phyloP scores from a whole-genome alignment of 2,888 invertebrate genomes.

The Caenorhabditis drosophilae region DNA sequence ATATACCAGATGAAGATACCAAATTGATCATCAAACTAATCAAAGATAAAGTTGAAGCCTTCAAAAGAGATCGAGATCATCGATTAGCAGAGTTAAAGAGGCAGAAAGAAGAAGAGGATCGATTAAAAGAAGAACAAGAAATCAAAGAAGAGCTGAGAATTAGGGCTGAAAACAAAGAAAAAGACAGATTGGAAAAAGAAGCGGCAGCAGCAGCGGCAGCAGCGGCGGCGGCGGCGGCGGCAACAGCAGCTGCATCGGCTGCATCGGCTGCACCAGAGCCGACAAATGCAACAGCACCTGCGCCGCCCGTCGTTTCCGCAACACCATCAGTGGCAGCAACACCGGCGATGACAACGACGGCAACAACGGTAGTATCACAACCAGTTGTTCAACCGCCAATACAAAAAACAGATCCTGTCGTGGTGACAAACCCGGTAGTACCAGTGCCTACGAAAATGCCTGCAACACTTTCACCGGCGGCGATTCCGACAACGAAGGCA shows the following conservation, averaged over 20 bases:
- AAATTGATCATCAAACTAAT: conserved; percentile 88
- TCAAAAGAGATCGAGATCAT: conserved; percentile 66
- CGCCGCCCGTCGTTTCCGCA: not conserved
- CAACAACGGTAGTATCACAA: conserved; percentile 5
- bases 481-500: not conserved
- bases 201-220: conserved; percentile 47
- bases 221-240: conserved; percentile 16
- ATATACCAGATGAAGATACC: conserved; percentile 90
- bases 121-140: conserved; percentile 59
- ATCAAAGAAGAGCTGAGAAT: conserved; percentile 60
- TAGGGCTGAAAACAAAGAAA: conserved; percentile 50
- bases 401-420: not conserved
- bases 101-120: conserved; percentile 62
- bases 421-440: too few relatives aligned
- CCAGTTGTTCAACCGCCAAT: not conserved
- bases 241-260: conserved; percentile 12
- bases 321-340: not conserved
- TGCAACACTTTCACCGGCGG: too few relatives aligned
- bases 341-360: conserved; percentile 5
- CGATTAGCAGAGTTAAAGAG: conserved; percentile 59
- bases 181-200: conserved; percentile 44
- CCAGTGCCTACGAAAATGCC: too few relatives aligned
- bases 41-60: conserved; percentile 79
- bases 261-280: conserved; percentile 4
- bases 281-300: not conserved